These are phyloP conservation scores for Rhingia rostrata DNA, from an alignment of 2,888 invertebrate genomes.

Conservation along the genomic window DNA sequence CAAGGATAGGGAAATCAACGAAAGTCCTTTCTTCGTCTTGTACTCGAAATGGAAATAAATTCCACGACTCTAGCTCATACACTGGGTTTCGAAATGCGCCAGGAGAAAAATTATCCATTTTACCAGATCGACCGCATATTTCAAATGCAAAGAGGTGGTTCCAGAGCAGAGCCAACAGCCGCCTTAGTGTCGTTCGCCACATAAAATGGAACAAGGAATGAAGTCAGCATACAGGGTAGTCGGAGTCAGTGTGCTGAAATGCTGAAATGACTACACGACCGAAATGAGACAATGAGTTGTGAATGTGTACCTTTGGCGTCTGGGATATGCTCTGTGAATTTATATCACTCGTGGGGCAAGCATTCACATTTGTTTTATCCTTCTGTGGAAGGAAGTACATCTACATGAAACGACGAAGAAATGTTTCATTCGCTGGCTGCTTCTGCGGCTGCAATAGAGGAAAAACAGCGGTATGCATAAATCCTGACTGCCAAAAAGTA, in stretches of 20 bases:
- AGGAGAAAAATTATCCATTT: constrained; percentile 73
- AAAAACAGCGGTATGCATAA: constrained; percentile 25
- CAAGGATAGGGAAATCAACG: constrained; percentile 67
- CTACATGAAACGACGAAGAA: constrained; percentile 23
- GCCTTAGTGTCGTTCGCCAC: constrained; percentile 62
- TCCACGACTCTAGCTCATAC: constrained; percentile 47
- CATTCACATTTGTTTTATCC: constrained; percentile 49
- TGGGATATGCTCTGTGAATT: constrained; percentile 62
- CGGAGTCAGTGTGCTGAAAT: constrained; percentile 1
- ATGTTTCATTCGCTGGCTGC: constrained; percentile 34
- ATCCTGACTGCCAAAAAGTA: constrained; percentile 46
- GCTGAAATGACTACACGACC: constrained; percentile 59
- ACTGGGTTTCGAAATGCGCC: constrained; percentile 49
- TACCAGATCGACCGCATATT: constrained; percentile 73
- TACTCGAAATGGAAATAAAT: constrained; percentile 66
- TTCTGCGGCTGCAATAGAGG: neutral
- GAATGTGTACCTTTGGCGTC: constrained; percentile 72
- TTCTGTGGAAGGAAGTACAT: constrained; percentile 13
- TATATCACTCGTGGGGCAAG: constrained; percentile 64
- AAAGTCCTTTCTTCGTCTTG: constrained; percentile 6
- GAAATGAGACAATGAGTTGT: constrained; percentile 71
- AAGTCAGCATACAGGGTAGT: constrained; percentile 50
- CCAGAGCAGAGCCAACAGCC: constrained; percentile 43
- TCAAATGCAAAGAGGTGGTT: constrained; percentile 57
- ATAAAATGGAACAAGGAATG: constrained; percentile 63